A percentile compares a stretch with the other conserved stretches of the same genome.
Evolutionary conservation across 2,113 vertebrate species (phyloP).

Genomic region (Falco punctatus): DNA sequence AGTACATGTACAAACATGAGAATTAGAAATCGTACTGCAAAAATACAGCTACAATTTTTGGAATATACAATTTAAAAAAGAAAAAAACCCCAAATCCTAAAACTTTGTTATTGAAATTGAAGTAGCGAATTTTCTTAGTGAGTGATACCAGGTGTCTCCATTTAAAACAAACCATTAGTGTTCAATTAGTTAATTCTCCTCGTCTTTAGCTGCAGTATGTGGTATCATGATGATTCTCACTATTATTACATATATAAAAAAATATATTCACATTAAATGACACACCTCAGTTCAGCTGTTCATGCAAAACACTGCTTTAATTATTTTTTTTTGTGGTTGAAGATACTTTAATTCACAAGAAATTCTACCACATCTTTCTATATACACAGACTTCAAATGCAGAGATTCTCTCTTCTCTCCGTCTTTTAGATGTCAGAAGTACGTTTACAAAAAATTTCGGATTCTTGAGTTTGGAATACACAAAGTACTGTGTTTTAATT

Average conservation of each 20-base stretch:
- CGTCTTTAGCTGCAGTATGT: not conserved
- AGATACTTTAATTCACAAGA: not conserved
- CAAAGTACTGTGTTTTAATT: not conserved
- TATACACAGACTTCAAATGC: not conserved
- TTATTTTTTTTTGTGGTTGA: not conserved
- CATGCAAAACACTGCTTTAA: not conserved
- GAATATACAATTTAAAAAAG: not conserved
- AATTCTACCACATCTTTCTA: not conserved
- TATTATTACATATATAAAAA: not conserved
- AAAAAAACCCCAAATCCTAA: fast-evolving
- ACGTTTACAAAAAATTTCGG: not conserved
- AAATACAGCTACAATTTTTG: not conserved
- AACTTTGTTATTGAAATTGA: not conserved
- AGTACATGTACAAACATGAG: not conserved
- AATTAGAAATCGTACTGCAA: not conserved
- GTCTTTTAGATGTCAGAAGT: not conserved
- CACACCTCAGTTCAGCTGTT: not conserved
- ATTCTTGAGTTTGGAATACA: not conserved
- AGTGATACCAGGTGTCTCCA: not conserved
- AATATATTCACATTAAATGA: not conserved
- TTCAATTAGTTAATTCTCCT: not conserved
- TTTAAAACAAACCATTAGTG: not conserved
- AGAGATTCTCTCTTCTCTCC: not conserved
- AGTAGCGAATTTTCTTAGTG: not conserved
- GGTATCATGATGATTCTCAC: not conserved